These are phyloP conservation scores for Telmatherina bonti DNA, from an alignment of 2,797 vertebrate species.

Conservation along the genomic window DNA sequence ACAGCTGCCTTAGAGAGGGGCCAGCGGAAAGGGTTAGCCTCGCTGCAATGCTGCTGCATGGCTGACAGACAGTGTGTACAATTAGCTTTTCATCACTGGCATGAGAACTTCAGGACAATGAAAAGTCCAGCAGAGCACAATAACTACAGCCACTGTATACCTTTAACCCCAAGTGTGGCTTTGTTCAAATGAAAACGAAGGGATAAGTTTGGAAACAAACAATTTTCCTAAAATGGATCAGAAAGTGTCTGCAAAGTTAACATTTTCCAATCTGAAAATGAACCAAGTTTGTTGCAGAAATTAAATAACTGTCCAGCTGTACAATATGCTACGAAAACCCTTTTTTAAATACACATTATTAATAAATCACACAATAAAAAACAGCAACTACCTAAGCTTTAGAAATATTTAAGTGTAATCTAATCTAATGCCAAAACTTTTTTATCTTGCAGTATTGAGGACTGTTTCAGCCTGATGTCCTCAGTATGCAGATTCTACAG, in stretches of 20 bases:
- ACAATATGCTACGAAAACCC: too few relatives aligned
- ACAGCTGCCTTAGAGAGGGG: conserved; percentile 68
- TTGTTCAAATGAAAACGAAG: background rate
- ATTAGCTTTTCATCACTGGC: conserved; percentile 62
- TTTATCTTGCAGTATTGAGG: background rate
- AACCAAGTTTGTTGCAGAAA: background rate
- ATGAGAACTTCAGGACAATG: conserved; percentile 44
- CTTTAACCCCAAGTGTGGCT: background rate
- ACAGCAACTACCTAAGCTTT: background rate
- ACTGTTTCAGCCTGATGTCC: background rate
- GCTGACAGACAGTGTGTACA: conserved; percentile 44
- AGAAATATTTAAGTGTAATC: background rate
- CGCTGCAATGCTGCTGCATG: conserved; percentile 24
- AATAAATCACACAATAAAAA: background rate
- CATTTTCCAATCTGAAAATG: background rate
- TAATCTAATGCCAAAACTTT: background rate
- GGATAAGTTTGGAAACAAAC: background rate
- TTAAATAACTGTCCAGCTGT: too few relatives aligned
- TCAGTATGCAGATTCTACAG: background rate
- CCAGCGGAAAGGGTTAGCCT: conserved; percentile 63
- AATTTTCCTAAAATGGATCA: background rate
- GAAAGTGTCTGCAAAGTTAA: background rate
- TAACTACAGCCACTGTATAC: conserved; percentile 26
- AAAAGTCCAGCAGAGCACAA: conserved; percentile 14
- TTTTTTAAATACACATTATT: background rate